phyloP scores from a whole-genome alignment of 1,140 invertebrate species.

The Anagrus nilaparvatae region DNA sequence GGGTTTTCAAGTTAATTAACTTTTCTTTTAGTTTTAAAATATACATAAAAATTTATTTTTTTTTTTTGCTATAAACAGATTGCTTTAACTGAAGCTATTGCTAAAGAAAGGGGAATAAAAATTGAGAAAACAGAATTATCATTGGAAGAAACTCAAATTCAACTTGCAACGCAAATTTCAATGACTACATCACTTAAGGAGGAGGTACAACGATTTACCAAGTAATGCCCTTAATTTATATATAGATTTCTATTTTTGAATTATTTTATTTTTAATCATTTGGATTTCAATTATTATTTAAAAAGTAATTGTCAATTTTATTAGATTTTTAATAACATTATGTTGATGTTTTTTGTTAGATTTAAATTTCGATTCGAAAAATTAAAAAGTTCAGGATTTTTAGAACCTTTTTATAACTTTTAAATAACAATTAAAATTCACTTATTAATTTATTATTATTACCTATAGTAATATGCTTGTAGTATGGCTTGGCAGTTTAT shows the following conservation, averaged over 20 bases:
- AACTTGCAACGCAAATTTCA: slow-evolving; percentile 25
- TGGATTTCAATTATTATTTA: slow-evolving; percentile 1
- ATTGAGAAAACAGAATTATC: slow-evolving; percentile 20
- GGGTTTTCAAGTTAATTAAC: neutral
- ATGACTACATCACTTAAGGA: slow-evolving; percentile 27
- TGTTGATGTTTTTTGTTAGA: too few relatives aligned
- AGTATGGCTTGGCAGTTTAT: too few relatives aligned
- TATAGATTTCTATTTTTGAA: neutral
- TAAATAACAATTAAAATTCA: too few relatives aligned
- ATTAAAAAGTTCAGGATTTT: too few relatives aligned
- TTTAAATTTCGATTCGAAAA: too few relatives aligned
- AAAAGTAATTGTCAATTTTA: neutral
- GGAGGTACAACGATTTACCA: slow-evolving; percentile 24
- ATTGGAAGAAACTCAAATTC: slow-evolving; percentile 26
- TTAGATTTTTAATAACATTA: too few relatives aligned
- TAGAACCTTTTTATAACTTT: too few relatives aligned
- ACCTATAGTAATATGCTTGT: too few relatives aligned
- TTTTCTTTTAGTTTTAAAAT: slow-evolving; percentile 7
- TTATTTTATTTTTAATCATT: slow-evolving; percentile 14
- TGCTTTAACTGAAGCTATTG: slow-evolving; percentile 22
- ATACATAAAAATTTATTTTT: neutral
- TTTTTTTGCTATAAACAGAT: slow-evolving; percentile 20
- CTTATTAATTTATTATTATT: too few relatives aligned
- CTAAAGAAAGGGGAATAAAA: slow-evolving; percentile 16
- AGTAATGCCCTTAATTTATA: slow-evolving; percentile 12